Percentiles rank a stretch among this genome's conserved stretches.
phyloP scores from a whole-genome alignment of 1,140 invertebrate species.

The Pseudomyrmex gracilis region DNA sequence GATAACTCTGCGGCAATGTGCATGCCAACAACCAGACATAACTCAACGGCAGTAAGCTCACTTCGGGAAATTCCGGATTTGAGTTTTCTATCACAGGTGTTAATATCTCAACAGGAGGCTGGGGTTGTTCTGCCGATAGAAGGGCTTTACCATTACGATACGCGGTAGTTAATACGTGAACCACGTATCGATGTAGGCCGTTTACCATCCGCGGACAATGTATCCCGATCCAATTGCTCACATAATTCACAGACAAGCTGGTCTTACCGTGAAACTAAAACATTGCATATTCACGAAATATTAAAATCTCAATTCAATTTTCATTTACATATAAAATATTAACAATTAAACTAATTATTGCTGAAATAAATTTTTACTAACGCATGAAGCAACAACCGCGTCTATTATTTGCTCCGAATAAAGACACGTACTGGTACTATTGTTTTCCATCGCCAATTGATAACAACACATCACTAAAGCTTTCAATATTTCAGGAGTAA shows the following conservation, averaged over 20 bases:
- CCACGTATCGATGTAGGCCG: conserved; percentile 91
- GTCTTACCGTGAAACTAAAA: conserved; percentile 91
- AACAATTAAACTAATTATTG: background rate
- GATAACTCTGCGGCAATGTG: conserved; percentile 90
- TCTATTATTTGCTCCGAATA: conserved; percentile 89
- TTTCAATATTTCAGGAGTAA: conserved; percentile 87
- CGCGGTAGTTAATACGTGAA: conserved; percentile 92
- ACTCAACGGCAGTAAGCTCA: conserved; percentile 87
- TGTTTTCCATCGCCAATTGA: conserved; percentile 91
- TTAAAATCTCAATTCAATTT: too few relatives aligned
- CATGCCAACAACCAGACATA: conserved; percentile 93
- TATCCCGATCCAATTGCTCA: conserved; percentile 92
- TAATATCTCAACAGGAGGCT: conserved; percentile 87
- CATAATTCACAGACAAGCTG: conserved; percentile 89
- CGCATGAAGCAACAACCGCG: conserved; percentile 90
- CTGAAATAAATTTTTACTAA: conserved; percentile 74
- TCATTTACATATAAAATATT: background rate
- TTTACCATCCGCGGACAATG: conserved; percentile 91
- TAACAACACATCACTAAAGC: conserved; percentile 90
- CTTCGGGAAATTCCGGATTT: conserved; percentile 80
- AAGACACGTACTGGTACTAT: conserved; percentile 86
- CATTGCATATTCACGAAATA: conserved; percentile 38
- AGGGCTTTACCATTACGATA: conserved; percentile 88
- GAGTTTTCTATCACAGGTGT: conserved; percentile 91
- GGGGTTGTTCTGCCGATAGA: conserved; percentile 80